Evolutionary conservation across 1,140 invertebrate species (phyloP).

Genomic region (Coptotermes formosanus): DNA sequence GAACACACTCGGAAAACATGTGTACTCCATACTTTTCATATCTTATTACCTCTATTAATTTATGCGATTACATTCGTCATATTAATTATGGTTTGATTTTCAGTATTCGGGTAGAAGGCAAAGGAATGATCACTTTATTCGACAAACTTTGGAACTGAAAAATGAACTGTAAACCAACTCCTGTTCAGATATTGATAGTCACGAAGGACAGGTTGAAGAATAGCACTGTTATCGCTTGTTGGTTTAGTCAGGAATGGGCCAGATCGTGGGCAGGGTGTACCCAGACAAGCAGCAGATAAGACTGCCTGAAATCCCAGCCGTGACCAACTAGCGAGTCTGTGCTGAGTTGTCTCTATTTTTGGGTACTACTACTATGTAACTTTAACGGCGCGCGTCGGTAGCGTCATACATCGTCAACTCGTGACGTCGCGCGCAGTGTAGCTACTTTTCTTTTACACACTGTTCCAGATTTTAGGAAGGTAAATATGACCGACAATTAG

Average conservation of each 20-base stretch:
- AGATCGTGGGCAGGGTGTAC: not conserved
- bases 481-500: not conserved
- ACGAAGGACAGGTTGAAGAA: too few relatives aligned
- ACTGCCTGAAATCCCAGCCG: not conserved
- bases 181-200: too few relatives aligned
- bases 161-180: too few relatives aligned
- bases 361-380: constrained; percentile 2
- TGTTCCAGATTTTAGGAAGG: not conserved
- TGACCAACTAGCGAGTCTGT: not conserved
- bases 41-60: too few relatives aligned
- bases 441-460: not conserved
- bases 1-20: too few relatives aligned
- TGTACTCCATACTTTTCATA: too few relatives aligned
- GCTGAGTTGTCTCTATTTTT: constrained; percentile 12
- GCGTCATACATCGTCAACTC: constrained; percentile 21
- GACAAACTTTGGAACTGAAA: too few relatives aligned
- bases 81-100: too few relatives aligned
- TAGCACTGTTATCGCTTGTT: not conserved
- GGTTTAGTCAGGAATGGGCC: not conserved
- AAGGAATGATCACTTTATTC: too few relatives aligned
- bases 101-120: too few relatives aligned
- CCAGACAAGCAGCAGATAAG: too few relatives aligned
- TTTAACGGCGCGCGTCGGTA: not conserved
- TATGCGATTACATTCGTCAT: too few relatives aligned
- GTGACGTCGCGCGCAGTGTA: constrained; percentile 3